Conservation (phyloP, 2,113 vertebrate genomes). For the Lophura nycthemera region DNA sequence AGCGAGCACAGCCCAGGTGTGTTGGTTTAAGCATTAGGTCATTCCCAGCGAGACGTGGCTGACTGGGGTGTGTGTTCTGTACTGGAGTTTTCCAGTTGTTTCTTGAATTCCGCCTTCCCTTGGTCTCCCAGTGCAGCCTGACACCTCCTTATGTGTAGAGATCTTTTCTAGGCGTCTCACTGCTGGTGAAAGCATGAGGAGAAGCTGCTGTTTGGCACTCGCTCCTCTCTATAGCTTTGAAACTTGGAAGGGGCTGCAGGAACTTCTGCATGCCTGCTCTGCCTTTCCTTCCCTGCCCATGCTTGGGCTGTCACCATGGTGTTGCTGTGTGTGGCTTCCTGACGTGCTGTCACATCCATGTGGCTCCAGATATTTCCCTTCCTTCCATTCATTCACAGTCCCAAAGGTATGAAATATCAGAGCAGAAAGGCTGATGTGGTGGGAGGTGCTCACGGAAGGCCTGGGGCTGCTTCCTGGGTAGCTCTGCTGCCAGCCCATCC, state of each 20-base stretch:
- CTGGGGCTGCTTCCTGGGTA: not conserved
- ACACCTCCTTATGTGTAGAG: not conserved
- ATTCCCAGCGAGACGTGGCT: not conserved
- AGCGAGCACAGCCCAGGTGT: not conserved
- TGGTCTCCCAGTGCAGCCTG: not conserved
- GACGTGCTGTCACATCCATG: not conserved
- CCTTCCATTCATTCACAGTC: not conserved
- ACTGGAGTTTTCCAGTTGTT: not conserved
- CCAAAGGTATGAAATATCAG: not conserved
- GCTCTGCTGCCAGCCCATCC: not conserved
- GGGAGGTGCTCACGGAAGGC: not conserved
- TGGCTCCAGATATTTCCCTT: not conserved
- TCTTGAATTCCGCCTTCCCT: not conserved
- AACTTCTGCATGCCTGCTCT: not conserved
- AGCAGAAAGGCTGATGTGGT: not conserved
- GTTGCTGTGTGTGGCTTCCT: not conserved
- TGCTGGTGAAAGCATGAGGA: not conserved
- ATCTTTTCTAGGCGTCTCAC: not conserved
- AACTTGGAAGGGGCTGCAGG: not conserved
- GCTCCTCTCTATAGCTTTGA: not conserved
- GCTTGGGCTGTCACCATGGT: not conserved
- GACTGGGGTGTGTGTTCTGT: not conserved
- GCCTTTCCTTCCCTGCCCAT: not conserved
- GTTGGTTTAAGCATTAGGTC: accelerated
- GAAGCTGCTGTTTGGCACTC: not conserved